Base-by-base conservation (phyloP, 2,888 invertebrate genomes). In the Cerastis rubricosa region DNA sequence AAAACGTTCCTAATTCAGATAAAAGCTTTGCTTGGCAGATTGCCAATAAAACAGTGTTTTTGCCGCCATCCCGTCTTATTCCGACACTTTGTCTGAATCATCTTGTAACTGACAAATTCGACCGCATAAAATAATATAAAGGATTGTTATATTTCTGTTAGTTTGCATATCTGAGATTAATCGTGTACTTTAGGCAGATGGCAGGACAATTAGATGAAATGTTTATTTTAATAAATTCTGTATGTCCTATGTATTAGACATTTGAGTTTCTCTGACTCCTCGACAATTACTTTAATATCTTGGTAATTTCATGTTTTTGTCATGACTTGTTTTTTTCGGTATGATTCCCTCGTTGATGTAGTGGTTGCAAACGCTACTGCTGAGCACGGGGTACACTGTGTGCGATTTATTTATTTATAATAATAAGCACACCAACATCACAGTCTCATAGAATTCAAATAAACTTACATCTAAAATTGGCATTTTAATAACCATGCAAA, bases 11-110 rank as follows among this genome's bases (percentile, higher is more conserved):
- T 49, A 85, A 81, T 81, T 45, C 67, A 57, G 61, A 66, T 72
- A 47, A 76, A 85, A 67, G 77, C 65, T 81, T 81, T 78, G 64
- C 25, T 47, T 77, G 72, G 77, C 64, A 35, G 17, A 64, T 40
- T 67, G 82, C 72, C 75, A 81, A 71, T 61, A 70, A 64, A 71
- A 67, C 59, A 59, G 40, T 70, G 49, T 83, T 71, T 61, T 71
- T 49, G n/a, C 43, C 61, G 68, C 49, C 71, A 57, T 54, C 49
- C 22, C 63, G 35, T 68, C 47, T 79, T 59, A 43, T 29, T 64
- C 17, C 17, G 11, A 47, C 59, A 64, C 63, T 80, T 63, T 49
- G 66, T 74, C 40, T 54, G 14, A 35, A 25, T 22, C 68, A 47
- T 59, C 5, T 14, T 17, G 14, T 11, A 59, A 51, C 35, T 61